Evolutionary conservation across 2,113 vertebrate species (phyloP).

Genomic region (Lophochroa leadbeateri): DNA sequence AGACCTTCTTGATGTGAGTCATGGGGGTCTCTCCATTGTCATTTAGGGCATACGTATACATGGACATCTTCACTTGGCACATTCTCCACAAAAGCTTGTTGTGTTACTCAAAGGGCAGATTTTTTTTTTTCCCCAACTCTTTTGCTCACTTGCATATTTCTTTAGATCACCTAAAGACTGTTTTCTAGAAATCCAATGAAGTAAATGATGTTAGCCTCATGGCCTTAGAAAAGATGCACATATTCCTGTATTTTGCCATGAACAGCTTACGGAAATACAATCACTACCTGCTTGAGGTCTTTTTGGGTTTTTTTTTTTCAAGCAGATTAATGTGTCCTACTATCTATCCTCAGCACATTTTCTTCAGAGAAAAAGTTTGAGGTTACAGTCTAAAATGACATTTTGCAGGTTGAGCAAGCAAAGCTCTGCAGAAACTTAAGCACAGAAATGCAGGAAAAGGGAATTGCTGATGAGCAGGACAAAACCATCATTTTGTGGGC

Average conservation of each 20-base stretch:
- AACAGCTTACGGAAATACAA: neutral
- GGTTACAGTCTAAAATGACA: neutral
- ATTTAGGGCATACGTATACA: neutral
- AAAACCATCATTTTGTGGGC: neutral
- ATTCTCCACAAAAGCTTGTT: neutral
- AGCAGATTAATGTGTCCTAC: neutral
- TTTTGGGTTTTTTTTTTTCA: neutral
- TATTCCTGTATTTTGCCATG: neutral
- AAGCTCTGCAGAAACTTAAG: neutral
- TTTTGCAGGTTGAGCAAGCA: neutral
- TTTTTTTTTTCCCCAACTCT: neutral
- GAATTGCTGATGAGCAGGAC: neutral
- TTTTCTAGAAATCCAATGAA: neutral
- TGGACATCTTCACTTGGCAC: neutral
- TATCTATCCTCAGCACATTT: neutral
- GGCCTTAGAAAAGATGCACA: neutral
- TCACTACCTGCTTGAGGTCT: neutral
- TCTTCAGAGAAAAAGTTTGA: neutral
- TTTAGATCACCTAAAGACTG: neutral
- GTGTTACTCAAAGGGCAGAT: neutral
- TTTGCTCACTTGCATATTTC: neutral
- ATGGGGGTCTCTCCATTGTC: neutral
- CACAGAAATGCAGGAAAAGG: neutral
- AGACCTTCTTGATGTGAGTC: neutral
- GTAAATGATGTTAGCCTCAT: neutral